phyloP scores from a whole-genome alignment of 1,140 invertebrate genomes.

The Doryteuthis pealeii region DNA sequence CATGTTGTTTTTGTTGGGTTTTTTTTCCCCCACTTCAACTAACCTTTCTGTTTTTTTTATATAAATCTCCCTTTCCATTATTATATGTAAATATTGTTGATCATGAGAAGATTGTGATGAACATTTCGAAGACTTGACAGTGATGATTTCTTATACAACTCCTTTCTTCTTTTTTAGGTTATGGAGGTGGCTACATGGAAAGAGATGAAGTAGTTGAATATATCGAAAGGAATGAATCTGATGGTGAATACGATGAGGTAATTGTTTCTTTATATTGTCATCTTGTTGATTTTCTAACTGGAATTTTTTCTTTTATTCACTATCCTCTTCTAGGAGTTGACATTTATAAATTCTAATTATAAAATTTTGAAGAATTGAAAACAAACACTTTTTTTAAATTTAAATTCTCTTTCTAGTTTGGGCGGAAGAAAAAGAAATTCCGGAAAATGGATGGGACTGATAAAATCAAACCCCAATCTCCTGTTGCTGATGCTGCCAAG shows the following conservation, averaged over 20 bases:
- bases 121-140: no score
- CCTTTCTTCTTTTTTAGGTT: slow-evolving; percentile 34
- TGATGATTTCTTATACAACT: no score
- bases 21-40: no score
- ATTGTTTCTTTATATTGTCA: slow-evolving; percentile 9
- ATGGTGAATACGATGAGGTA: slow-evolving; percentile 58
- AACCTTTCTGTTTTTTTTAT: no score
- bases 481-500: slow-evolving; percentile 12
- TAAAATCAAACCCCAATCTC: slow-evolving; percentile 19
- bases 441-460: slow-evolving; percentile 44
- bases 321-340: no score
- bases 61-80: no score
- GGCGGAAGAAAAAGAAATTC: slow-evolving; percentile 79
- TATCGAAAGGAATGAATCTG: slow-evolving; percentile 41
- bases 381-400: no score
- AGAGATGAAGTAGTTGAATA: slow-evolving; percentile 58
- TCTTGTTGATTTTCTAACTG: neutral
- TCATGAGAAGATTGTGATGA: no score
- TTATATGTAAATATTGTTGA: no score
- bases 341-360: no score
- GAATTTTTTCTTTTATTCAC: neutral
- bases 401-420: slow-evolving; percentile 67
- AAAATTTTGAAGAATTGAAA: no score
- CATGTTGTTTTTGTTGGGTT: no score
- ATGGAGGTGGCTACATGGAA: slow-evolving; percentile 59